Base-by-base conservation (phyloP, 2,888 invertebrate genomes). In the Eupithecia vulgata region DNA sequence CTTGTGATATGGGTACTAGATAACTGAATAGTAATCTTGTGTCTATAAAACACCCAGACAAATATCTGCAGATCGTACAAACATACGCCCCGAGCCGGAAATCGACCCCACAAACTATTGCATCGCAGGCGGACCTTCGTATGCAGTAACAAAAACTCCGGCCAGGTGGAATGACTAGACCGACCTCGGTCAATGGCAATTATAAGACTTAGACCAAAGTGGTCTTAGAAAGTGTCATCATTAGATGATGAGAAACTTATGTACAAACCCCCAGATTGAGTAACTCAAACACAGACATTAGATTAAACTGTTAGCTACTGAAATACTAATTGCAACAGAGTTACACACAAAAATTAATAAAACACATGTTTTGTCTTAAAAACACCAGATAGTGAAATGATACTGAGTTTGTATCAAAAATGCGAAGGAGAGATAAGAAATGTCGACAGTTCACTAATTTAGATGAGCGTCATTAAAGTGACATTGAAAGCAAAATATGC, bases 321-420 rank as follows among this genome's bases (percentile, higher is more conserved):
- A 61, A 17, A 61, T 12, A 64, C 12, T 37, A 10, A 35, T 62
- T 62, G 62, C 62, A 64, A 57, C 62, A 8, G n/a, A 35, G 62
- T 64, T 12, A 64, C 37, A 64, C 62, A n/a, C 12, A n/a, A 64
- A 61, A 62, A n/a, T n/a, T 62, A 35, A 62, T 62, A 35, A 37
- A 35, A 35, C 10, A 64, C 34, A 35, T 10, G 62, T 61, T 61
- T 34, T 34, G 37, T 37, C 15, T 67, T 25, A 15, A 64, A 64
- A 64, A 34, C 37, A n/a, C 62, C 37, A 64, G 62, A 64, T 37
- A 64, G 62, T 35, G 21, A 34, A 34, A 61, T 64, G 62, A 64
- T 21, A 62, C 17, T 10, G 62, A 64, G 37, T n/a, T 35, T 37
- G 17, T 35, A 37, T 57, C 5, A 8, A 61, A 61, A 64, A 64